phyloP scores from a whole-genome alignment of 2,888 invertebrate species.

The Autographa pulchrina region DNA sequence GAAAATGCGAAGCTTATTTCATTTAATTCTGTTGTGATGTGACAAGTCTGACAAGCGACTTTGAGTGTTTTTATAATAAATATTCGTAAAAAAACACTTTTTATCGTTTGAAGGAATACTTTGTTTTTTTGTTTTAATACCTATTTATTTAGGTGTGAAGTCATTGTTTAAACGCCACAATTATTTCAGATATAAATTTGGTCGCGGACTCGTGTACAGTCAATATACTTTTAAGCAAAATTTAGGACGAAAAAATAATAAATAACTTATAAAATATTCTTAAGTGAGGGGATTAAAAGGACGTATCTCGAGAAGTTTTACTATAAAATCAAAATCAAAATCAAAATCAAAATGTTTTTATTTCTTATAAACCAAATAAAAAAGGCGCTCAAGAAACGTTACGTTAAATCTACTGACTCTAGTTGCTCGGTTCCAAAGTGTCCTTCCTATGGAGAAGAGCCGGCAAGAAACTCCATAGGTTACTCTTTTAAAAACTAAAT shows the following conservation, averaged over 20 bases:
- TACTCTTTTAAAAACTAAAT: too few species aligned
- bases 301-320: slow-evolving; percentile 31
- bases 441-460: too few species aligned
- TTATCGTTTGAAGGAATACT: slow-evolving; percentile 31
- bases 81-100: slow-evolving; percentile 34
- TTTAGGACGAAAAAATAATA: slow-evolving; percentile 20
- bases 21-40: slow-evolving; percentile 73
- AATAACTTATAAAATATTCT: slow-evolving; percentile 37
- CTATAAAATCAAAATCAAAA: too few species aligned
- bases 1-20: slow-evolving; percentile 80
- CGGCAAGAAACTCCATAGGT: too few species aligned
- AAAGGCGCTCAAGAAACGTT: too few species aligned
- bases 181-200: slow-evolving; percentile 26
- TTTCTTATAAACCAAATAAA: too few species aligned
- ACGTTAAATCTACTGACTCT: too few species aligned
- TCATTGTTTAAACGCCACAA: slow-evolving; percentile 31
- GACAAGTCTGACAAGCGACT: slow-evolving; percentile 63
- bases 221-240: slow-evolving; percentile 20
- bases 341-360: too few species aligned
- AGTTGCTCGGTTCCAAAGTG: too few species aligned
- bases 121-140: slow-evolving; percentile 38
- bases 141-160: slow-evolving; percentile 31
- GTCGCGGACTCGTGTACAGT: slow-evolving; percentile 15
- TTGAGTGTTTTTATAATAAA: slow-evolving; percentile 62
- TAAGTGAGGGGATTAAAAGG: slow-evolving; percentile 35